Evolutionary conservation across 2,113 vertebrate species (phyloP).

Genomic region (Otis tarda): DNA sequence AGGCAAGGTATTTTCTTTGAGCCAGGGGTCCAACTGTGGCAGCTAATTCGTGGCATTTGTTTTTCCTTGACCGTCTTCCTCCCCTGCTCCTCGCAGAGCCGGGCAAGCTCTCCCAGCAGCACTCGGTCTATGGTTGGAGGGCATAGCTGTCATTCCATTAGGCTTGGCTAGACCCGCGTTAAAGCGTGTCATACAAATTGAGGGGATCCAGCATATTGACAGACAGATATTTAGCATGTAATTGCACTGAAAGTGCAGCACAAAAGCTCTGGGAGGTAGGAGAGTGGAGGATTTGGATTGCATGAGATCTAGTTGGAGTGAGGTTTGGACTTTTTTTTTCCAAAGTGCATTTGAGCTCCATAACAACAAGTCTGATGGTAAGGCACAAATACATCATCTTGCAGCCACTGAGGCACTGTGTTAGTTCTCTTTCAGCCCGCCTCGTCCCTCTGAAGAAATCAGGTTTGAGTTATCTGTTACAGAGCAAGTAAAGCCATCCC

Average conservation of each 20-base stretch:
- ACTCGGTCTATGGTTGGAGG: slow-evolving; percentile 65
- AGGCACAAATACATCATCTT: slow-evolving; percentile 42
- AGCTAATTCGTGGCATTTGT: neutral
- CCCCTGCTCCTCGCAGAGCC: neutral
- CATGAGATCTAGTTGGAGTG: slow-evolving; percentile 16
- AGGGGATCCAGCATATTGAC: slow-evolving; percentile 77
- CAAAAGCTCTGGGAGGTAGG: slow-evolving; percentile 60
- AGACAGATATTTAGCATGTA: slow-evolving; percentile 69
- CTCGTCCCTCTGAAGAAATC: neutral
- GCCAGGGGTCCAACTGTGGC: neutral
- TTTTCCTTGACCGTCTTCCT: neutral
- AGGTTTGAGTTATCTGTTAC: neutral
- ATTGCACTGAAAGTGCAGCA: slow-evolving; percentile 67
- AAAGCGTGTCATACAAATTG: slow-evolving; percentile 79
- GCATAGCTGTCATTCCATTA: slow-evolving; percentile 77
- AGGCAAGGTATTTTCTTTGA: neutral
- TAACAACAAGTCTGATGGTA: slow-evolving; percentile 68
- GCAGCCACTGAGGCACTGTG: neutral
- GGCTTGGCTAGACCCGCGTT: slow-evolving; percentile 71
- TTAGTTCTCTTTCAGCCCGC: neutral
- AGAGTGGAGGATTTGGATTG: slow-evolving; percentile 33
- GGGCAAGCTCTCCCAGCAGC: slow-evolving; percentile 35
- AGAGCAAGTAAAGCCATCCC: neutral
- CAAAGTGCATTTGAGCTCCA: slow-evolving; percentile 18
- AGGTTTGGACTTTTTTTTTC: slow-evolving; percentile 28